Conservation (phyloP, 2,113 vertebrate genomes). For the Alethe castanea region DNA sequence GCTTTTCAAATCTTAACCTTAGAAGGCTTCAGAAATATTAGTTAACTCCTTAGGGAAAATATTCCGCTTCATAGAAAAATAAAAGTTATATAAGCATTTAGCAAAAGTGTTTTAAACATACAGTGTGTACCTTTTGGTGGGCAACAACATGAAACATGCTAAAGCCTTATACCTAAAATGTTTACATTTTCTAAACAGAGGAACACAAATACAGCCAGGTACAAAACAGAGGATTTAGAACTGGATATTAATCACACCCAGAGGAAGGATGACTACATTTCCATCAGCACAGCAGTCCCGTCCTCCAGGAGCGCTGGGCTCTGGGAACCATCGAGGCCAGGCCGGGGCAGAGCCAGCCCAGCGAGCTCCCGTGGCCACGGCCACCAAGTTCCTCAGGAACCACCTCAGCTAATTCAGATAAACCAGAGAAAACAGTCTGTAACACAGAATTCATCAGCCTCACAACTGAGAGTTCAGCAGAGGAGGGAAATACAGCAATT, state of each 20-base stretch:
- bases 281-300: accelerated
- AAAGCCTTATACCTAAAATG: not conserved
- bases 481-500: accelerated
- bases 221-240: not conserved
- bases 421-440: not conserved
- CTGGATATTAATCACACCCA: not conserved
- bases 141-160: not conserved
- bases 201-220: not conserved
- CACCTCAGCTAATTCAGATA: accelerated
- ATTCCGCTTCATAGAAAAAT: not conserved
- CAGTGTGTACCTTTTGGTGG: not conserved
- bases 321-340: not conserved
- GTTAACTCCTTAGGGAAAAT: conserved; percentile 54
- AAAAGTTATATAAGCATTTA: not conserved
- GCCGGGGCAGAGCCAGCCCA: not conserved
- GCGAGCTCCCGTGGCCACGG: accelerated
- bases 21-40: conserved; percentile 39
- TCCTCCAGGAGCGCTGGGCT: accelerated
- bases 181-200: not conserved
- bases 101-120: not conserved
- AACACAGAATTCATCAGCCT: not conserved
- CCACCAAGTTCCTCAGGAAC: not conserved
- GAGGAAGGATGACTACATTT: not conserved
- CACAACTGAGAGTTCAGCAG: not conserved
- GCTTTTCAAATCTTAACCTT: conserved; percentile 47